Base-by-base conservation (phyloP, 2,888 invertebrate species). In the Cheilosia vulpina region DNA sequence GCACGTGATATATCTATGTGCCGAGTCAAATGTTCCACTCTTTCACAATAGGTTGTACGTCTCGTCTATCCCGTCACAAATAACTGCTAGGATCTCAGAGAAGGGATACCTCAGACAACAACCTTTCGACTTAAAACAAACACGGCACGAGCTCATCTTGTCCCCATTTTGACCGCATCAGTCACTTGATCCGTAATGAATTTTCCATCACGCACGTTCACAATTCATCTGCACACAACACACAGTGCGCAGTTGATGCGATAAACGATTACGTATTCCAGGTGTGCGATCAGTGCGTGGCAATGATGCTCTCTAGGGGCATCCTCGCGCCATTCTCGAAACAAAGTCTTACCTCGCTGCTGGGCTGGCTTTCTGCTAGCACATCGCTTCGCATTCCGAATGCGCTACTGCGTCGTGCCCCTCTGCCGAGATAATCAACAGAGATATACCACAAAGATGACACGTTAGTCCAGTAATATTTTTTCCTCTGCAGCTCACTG, bases 361-460 rank as follows among this genome's bases (percentile, higher is more conserved):
- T 53, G 53, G 19, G 21, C 21, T 50, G 19, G 38, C 43, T 34
- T 27, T 15, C 38, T n/a, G 57, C 47, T 21, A 43, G 34, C 55
- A n/a, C 38, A 31, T 78, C 50, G 55, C 15, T 11, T 69, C 41
- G 76, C 63, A 63, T 19, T 63, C 68, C 53, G 6, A 7, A 11
- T 50, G 63, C 55, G 50, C 73, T 73, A 53, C 60, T 24, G 41
- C 63, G 68, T 38, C 69, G 58, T 73, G 45, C 71, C 66, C 62
- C 75, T 34, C 47, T 50, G 45, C 52, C 38, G 55, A 85, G 76
- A 77, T 81, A 85, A 81, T 77, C 81, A 81, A 81, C 55, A 68
- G 65, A 85, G 85, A 85, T 85, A 81, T 85, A 85, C 85, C 85
- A 81, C 85, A 81, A 81, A 72, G 76, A 77, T 85, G 85, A 81